Conservation (phyloP, 1,140 invertebrate genomes). For the Ylistrum balloti region DNA sequence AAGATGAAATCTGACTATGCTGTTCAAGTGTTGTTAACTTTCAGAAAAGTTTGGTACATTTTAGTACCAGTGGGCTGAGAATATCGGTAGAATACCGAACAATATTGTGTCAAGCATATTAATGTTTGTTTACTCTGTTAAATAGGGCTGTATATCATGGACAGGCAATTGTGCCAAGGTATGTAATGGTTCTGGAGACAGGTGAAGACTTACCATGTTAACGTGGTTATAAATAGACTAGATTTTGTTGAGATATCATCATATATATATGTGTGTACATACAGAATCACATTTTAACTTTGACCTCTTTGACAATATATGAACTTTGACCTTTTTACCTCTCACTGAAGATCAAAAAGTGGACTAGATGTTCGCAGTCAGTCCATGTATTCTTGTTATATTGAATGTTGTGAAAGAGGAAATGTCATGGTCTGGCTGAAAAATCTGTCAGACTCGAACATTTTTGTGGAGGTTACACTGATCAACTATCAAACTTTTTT, state of each 20-base stretch:
- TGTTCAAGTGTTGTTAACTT: neutral
- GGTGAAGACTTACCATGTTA: neutral
- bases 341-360: conserved; percentile 2
- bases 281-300: neutral
- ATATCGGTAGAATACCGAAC: neutral
- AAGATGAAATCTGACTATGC: conserved; percentile 12
- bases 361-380: neutral
- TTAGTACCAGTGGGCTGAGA: too few species aligned
- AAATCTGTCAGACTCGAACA: neutral
- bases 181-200: neutral
- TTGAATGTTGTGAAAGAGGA: neutral
- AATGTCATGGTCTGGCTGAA: neutral
- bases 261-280: neutral
- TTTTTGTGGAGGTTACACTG: neutral
- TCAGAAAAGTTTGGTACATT: neutral
- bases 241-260: neutral
- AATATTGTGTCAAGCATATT: neutral
- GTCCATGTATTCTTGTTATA: neutral
- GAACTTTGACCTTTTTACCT: conserved; percentile 15
- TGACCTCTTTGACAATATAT: neutral
- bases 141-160: neutral
- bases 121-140: neutral
- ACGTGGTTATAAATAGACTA: neutral
- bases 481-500: neutral
- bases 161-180: neutral